A percentile compares a stretch with the other conserved stretches of the same genome.
These are phyloP conservation scores for Mythimna loreyi DNA, from an alignment of 2,888 invertebrate genomes.

Conservation along the genomic window DNA sequence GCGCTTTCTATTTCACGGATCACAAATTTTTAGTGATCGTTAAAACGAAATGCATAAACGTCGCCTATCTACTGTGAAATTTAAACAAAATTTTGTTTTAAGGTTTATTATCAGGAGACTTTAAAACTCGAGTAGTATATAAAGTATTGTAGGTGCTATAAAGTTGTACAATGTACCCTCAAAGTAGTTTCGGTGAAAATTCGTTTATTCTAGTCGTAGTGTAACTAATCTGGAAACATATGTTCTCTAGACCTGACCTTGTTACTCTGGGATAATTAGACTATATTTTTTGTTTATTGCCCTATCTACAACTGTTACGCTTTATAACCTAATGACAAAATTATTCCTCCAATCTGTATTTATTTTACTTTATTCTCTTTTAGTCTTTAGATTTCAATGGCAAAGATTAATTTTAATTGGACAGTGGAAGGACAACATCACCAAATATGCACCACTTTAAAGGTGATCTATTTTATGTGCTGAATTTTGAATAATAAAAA, in stretches of 20 bases:
- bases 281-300: neutral
- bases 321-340: no score
- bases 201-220: conserved; percentile 31
- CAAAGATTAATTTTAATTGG: no score
- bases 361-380: no score
- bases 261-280: conserved; percentile 21
- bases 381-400: no score
- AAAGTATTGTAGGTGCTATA: conserved; percentile 33
- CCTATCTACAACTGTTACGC: no score
- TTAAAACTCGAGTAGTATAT: conserved; percentile 46
- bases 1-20: conserved; percentile 74
- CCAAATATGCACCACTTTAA: no score
- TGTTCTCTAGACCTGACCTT: conserved; percentile 37
- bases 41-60: conserved; percentile 74
- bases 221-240: conserved; percentile 30
- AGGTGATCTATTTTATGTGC: no score
- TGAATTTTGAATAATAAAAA: no score
- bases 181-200: conserved; percentile 39
- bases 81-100: conserved; percentile 67
- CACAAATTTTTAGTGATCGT: conserved; percentile 76
- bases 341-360: no score
- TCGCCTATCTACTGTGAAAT: conserved; percentile 62
- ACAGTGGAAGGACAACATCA: no score
- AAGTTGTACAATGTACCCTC: conserved; percentile 46
- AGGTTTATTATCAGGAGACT: conserved; percentile 61